These are phyloP conservation scores for Scaptodrosophila latifasciaeformis DNA, from an alignment of 2,888 invertebrate genomes.

Conservation along the genomic window DNA sequence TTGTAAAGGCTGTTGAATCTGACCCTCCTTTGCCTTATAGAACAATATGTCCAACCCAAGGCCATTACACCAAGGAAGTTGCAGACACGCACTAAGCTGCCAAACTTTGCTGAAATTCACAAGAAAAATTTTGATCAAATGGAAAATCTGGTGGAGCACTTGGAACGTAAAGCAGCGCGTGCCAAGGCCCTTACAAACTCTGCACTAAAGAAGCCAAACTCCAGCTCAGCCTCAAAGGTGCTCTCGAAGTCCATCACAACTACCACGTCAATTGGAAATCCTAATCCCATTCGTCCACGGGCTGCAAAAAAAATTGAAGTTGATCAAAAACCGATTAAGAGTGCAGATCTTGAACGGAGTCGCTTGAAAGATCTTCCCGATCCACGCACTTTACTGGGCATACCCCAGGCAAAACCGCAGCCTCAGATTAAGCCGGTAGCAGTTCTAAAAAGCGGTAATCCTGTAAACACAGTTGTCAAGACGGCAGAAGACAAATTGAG, in stretches of 20 bases:
- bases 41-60: slow-evolving; percentile 3
- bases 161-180: slow-evolving; percentile 74
- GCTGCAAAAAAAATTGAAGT: slow-evolving; percentile 51
- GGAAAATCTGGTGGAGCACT: slow-evolving; percentile 81
- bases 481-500: slow-evolving; percentile 42
- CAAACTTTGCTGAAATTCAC: slow-evolving; percentile 83
- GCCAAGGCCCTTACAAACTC: slow-evolving; percentile 67
- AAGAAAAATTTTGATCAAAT: slow-evolving; percentile 80
- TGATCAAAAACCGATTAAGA: not conserved
- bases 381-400: slow-evolving; percentile 12
- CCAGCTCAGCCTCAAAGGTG: too few species aligned
- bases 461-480: not conserved
- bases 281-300: slow-evolving; percentile 27
- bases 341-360: not conserved
- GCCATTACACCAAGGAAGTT: too few species aligned
- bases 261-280: too few species aligned
- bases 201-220: slow-evolving; percentile 19
- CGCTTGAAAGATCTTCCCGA: slow-evolving; percentile 7
- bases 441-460: too few species aligned
- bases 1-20: too few species aligned
- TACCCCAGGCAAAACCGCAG: slow-evolving; percentile 4
- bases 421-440: slow-evolving; percentile 8
- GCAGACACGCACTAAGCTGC: slow-evolving; percentile 79
- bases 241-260: too few species aligned
- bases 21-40: slow-evolving; percentile 13